A percentile compares a stretch with the other conserved stretches of the same genome.
phyloP scores from a whole-genome alignment of 2,888 invertebrate genomes.

The Sesia apiformis region DNA sequence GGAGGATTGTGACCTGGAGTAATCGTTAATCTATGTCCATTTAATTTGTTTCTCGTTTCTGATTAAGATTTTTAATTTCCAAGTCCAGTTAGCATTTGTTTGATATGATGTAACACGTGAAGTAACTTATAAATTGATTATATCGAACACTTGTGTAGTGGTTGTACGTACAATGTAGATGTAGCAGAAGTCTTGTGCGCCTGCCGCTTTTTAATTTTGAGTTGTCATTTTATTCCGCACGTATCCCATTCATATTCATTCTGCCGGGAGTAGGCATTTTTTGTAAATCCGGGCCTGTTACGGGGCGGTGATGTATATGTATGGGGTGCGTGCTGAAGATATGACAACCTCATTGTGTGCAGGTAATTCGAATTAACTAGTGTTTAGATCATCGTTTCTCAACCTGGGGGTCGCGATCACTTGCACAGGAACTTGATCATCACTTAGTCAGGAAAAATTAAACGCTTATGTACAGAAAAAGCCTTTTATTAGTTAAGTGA shows the following conservation, averaged over 20 bases:
- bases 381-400: too few species aligned
- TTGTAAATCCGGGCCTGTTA: slow-evolving; percentile 3
- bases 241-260: slow-evolving; percentile 76
- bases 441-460: too few species aligned
- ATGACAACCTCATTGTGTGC: slow-evolving; percentile 51
- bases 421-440: too few species aligned
- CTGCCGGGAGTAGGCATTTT: slow-evolving; percentile 68
- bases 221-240: slow-evolving; percentile 75
- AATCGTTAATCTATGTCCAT: too few species aligned
- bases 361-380: slow-evolving; percentile 36
- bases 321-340: slow-evolving; percentile 65
- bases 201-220: slow-evolving; percentile 67
- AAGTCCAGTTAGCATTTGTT: too few species aligned
- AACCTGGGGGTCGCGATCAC: too few species aligned
- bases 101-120: slow-evolving; percentile 6
- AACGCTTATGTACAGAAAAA: too few species aligned
- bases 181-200: slow-evolving; percentile 64
- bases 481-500: too few species aligned
- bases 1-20: too few species aligned
- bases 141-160: slow-evolving; percentile 6
- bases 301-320: slow-evolving; percentile 61
- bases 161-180: slow-evolving; percentile 57
- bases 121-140: background rate
- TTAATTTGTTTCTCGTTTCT: too few species aligned
- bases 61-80: too few species aligned